Evolutionary conservation across 2,888 invertebrate genomes (phyloP).

Genomic region (Poecilus cupreus): DNA sequence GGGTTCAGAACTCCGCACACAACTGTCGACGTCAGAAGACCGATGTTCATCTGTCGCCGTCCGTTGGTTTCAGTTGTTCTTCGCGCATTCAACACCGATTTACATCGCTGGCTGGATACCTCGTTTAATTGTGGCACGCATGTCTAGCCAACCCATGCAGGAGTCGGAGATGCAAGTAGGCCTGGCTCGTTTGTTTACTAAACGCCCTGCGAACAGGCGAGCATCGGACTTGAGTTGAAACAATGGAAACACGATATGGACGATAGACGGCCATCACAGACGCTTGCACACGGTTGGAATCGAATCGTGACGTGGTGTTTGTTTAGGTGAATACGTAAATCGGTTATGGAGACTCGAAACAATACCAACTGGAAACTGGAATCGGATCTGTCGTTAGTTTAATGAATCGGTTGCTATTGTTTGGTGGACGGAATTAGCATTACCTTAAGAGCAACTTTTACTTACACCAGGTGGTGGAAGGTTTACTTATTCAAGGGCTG

Average conservation of each 20-base stretch:
- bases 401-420: conserved; percentile 27
- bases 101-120: background rate
- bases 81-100: background rate
- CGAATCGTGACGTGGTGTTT: background rate
- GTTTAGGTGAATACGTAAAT: conserved; percentile 43
- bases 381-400: conserved; percentile 37
- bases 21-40: background rate
- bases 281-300: conserved; percentile 1
- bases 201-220: background rate
- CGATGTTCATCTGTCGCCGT: background rate
- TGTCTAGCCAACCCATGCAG: too few relatives aligned
- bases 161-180: background rate
- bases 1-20: background rate
- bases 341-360: conserved; percentile 5
- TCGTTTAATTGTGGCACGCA: background rate
- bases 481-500: background rate
- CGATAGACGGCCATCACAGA: conserved; percentile 7
- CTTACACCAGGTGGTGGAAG: background rate
- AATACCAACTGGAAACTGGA: conserved; percentile 35
- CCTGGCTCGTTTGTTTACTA: background rate
- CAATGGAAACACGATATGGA: conserved; percentile 23
- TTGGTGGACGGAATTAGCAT: background rate
- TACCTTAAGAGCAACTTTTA: background rate
- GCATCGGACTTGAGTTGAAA: background rate
- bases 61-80: background rate